These are phyloP conservation scores for Serrognathus titanus DNA, from an alignment of 2,888 invertebrate species.

Conservation along the genomic window DNA sequence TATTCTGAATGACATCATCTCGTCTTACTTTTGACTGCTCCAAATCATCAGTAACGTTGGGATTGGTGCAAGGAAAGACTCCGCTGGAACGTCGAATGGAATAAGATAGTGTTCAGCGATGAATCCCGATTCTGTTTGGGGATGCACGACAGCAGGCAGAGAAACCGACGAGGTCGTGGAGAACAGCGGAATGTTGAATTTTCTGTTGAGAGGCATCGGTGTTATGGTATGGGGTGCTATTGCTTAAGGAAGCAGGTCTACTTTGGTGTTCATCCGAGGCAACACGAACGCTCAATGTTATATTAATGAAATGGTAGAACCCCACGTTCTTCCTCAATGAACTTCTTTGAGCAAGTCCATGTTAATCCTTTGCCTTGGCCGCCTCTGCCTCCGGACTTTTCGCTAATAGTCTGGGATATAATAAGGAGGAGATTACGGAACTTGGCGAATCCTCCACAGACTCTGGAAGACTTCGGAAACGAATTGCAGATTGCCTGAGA, in stretches of 20 bases:
- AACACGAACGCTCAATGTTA: conserved; percentile 2
- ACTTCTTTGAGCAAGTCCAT: not conserved
- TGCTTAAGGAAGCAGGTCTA: not conserved
- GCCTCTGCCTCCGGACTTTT: not conserved
- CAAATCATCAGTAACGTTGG: not conserved
- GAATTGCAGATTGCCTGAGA: not conserved
- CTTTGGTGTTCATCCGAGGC: conserved; percentile 4
- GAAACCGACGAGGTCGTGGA: not conserved
- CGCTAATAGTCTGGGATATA: conserved; percentile 3
- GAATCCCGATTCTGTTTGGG: conserved; percentile 7
- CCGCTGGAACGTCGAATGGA: conserved; percentile 1
- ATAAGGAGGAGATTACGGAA: conserved; percentile 3
- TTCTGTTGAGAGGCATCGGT: not conserved
- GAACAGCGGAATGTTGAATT: not conserved
- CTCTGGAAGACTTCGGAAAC: not conserved
- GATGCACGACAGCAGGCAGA: conserved; percentile 2
- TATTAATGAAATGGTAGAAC: too few species aligned
- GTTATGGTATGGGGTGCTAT: conserved; percentile 1
- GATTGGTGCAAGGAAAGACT: not conserved
- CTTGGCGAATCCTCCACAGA: conserved; percentile 4
- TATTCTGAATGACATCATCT: not conserved
- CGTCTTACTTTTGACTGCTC: not conserved
- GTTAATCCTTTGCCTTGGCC: conserved; percentile 2
- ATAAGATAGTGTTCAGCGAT: conserved; percentile 4
- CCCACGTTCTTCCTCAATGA: not conserved